Evolutionary conservation across 2,797 vertebrate genomes (phyloP).

Genomic region (Mormyrus hasselquistii): DNA sequence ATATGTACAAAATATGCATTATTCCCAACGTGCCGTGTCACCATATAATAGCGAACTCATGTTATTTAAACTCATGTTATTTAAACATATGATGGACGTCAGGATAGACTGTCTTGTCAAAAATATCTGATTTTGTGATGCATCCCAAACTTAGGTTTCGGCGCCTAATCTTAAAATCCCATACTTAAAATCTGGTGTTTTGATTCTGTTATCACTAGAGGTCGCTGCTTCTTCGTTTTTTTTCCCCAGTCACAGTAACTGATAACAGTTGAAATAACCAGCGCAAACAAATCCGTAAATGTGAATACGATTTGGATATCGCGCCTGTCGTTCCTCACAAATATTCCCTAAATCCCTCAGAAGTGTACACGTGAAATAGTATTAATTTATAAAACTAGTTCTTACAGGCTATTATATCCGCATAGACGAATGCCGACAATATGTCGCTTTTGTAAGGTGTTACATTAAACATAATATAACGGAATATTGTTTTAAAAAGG

Average conservation of each 20-base stretch:
- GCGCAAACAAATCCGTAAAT: neutral
- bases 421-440: neutral
- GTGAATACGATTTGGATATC: neutral
- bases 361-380: neutral
- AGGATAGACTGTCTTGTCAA: neutral
- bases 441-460: neutral
- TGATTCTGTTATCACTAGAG: neutral
- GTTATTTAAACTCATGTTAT: too few species aligned
- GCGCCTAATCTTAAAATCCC: neutral
- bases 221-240: conserved; percentile 10
- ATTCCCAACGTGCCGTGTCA: neutral
- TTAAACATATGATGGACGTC: neutral
- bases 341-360: neutral
- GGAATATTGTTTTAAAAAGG: neutral
- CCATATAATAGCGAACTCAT: neutral
- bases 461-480: neutral
- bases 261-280: neutral
- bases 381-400: neutral
- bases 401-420: neutral
- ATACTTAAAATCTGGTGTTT: neutral
- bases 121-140: neutral
- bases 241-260: neutral
- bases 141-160: neutral
- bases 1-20: neutral
- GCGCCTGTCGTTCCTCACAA: neutral